Conservation (phyloP, 2,888 invertebrate species). For the Pristionchus arcanus region DNA sequence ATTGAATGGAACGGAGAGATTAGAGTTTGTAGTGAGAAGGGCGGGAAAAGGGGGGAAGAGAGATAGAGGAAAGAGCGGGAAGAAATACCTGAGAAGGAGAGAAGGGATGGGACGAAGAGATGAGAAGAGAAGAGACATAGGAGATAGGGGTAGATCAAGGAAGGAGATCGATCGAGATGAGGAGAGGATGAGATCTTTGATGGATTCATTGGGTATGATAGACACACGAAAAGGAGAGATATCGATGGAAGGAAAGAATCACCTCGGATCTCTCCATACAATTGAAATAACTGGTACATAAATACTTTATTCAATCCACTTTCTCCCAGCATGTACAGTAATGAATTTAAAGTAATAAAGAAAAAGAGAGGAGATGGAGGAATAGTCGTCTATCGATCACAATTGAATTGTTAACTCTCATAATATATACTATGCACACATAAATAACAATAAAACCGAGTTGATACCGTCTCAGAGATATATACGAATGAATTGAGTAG, state of each 20-base stretch:
- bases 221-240: neutral
- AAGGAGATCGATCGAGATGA: slow-evolving; percentile 31
- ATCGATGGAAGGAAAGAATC: neutral
- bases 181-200: neutral
- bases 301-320: slow-evolving; percentile 35
- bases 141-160: slow-evolving; percentile 11
- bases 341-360: neutral
- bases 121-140: slow-evolving; percentile 41
- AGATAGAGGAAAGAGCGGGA: neutral
- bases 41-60: neutral
- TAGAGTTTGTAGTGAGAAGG: neutral
- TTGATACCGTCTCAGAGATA: neutral
- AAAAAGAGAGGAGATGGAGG: neutral
- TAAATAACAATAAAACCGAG: slow-evolving; percentile 35
- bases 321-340: slow-evolving; percentile 47
- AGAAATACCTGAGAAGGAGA: slow-evolving; percentile 10
- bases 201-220: neutral
- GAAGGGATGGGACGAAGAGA: slow-evolving; percentile 42
- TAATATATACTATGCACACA: slow-evolving; percentile 35
- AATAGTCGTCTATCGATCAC: slow-evolving; percentile 32
- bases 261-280: neutral
- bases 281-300: neutral
- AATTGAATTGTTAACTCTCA: slow-evolving; percentile 32
- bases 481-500: neutral
- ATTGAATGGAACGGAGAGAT: neutral